Conservation (phyloP, 2,888 invertebrate genomes). For the Diarsia mendica region DNA sequence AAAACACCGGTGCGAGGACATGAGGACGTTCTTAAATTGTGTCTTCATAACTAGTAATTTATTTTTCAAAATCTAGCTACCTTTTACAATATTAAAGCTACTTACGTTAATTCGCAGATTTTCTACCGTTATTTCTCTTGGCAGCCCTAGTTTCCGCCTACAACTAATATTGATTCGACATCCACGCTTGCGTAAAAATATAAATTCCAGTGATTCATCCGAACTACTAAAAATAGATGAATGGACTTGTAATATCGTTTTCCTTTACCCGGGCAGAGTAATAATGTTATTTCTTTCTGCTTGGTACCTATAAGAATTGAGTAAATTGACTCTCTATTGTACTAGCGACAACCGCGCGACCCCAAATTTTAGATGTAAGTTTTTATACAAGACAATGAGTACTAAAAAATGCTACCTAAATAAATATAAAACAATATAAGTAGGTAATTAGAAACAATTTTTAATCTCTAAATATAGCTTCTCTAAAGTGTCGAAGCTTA, state of each 20-base stretch:
- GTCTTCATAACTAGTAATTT: background rate
- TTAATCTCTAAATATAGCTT: too few species aligned
- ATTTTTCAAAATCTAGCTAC: too few species aligned
- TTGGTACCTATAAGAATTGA: background rate
- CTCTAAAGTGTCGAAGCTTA: background rate
- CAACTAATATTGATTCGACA: conserved; percentile 26
- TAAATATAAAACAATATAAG: too few species aligned
- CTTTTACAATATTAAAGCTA: background rate
- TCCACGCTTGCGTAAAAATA: conserved; percentile 20
- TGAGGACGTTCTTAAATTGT: background rate
- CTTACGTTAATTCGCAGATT: background rate
- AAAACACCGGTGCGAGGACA: too few species aligned
- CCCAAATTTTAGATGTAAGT: conserved; percentile 1
- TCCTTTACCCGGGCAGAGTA: conserved; percentile 27
- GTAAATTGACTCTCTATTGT: conserved; percentile 5
- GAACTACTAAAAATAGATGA: conserved; percentile 49
- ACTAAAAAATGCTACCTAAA: too few species aligned
- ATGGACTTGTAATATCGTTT: conserved; percentile 41
- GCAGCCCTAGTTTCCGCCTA: background rate
- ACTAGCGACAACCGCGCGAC: conserved; percentile 3
- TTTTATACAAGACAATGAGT: too few species aligned
- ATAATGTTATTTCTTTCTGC: conserved; percentile 2
- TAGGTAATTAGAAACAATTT: too few species aligned
- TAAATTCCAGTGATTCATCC: conserved; percentile 50
- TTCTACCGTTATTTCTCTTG: background rate